Evolutionary conservation across 2,888 invertebrate species (phyloP).

Genomic region (Callimorpha dominula): DNA sequence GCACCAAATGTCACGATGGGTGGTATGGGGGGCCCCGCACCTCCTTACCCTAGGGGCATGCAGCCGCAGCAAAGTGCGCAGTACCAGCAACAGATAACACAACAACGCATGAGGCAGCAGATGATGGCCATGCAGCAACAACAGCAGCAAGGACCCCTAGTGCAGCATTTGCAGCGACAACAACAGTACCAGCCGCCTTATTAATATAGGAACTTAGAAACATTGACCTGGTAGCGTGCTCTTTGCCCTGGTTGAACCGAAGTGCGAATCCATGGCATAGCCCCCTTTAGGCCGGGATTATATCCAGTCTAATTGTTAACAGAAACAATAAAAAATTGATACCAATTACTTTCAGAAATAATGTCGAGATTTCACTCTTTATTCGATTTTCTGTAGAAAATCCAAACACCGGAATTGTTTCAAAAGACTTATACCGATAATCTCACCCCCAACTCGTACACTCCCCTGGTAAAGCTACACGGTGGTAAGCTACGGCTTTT

Average conservation of each 20-base stretch:
- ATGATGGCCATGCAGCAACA: conserved; percentile 90
- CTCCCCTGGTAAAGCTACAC: not conserved
- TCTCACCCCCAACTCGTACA: too few species aligned
- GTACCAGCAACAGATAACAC: conserved; percentile 86
- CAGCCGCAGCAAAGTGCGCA: conserved; percentile 87
- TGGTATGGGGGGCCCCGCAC: conserved; percentile 92
- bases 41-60: conserved; percentile 90
- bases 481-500: too few species aligned
- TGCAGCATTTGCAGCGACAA: conserved; percentile 79
- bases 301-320: too few species aligned
- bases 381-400: too few species aligned
- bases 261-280: not conserved
- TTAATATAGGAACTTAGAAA: conserved; percentile 44
- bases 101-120: conserved; percentile 89
- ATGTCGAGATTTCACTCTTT: too few species aligned
- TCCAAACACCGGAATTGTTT: not conserved
- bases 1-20: conserved; percentile 96
- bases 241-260: not conserved
- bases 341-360: too few species aligned
- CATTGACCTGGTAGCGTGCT: not conserved
- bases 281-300: not conserved
- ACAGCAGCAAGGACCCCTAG: conserved; percentile 87
- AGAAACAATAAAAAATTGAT: not conserved
- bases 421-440: not conserved
- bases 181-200: conserved; percentile 83